Evolutionary conservation across 2,797 vertebrate genomes (phyloP), one percentile per base, ranked within the genome.

Genomic region (Pachyuromys duprasi): DNA sequence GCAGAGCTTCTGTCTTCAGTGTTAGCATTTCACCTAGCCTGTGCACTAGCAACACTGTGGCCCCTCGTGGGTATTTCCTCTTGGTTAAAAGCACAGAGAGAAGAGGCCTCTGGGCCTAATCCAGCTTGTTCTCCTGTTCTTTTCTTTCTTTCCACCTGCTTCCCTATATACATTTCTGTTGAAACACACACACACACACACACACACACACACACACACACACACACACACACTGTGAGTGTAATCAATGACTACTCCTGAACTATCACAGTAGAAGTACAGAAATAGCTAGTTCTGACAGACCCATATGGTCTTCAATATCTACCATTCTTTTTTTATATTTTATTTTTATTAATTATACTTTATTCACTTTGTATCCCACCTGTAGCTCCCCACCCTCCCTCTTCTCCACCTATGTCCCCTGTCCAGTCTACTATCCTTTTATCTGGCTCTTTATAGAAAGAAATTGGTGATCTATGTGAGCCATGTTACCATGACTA

Each of bases 31-130:
- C 79, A 18, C 5, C 6, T 82, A 79, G 42, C 0, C 18, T 39
- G 8, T 45, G 6, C 8, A 36, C 5, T 31, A 60, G 6, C 31
- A 76, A 45, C 42, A 18, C 24, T 0, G 0, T 17, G 15, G 8
- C 45, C 12, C 24, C 4, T 11, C 7, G 36, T 17, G 75, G 65
- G 24, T 18, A 63, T 55, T 91, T 81, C 60, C 42, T 76, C 31
- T 36, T 87, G 20, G 63, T 91, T 93, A 60, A 90, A 49, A 90
- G 76, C 18, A 49, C 22, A 95, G 86, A 45, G 55, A 79, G 65
- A 80, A 57, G 45, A 93, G 80, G 67, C 90, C 65, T 42, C 24
- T 2, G 13, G 80, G n/a, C 26, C 18, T 53, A 86, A n/a, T 95
- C 13, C 8, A 2, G 84, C 62, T 69, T 42, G 42, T 57, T 65